Conservation (phyloP, 2,888 invertebrate species). For the Cantharis flavilabris region DNA sequence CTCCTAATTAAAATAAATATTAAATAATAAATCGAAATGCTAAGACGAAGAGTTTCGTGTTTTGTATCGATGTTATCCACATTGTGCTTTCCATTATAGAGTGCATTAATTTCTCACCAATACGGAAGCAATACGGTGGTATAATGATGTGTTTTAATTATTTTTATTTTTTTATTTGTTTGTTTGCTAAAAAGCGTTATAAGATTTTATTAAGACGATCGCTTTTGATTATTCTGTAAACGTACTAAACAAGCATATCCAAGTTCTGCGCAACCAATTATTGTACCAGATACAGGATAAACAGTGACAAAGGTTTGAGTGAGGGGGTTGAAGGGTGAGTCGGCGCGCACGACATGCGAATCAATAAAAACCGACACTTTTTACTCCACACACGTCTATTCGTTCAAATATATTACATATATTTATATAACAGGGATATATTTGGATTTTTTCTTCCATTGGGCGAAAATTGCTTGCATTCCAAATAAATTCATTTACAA, state of each 20-base stretch:
- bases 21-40: background rate
- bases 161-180: background rate
- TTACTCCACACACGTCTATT: conserved; percentile 44
- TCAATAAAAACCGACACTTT: conserved; percentile 54
- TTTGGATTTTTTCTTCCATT: conserved; percentile 32
- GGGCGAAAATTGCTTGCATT: conserved; percentile 15
- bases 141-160: background rate
- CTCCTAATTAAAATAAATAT: background rate
- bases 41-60: background rate
- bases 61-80: background rate
- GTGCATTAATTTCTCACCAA: background rate
- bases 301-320: conserved; percentile 48
- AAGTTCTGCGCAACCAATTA: conserved; percentile 51
- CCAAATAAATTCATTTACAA: background rate
- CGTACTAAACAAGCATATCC: conserved; percentile 44
- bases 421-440: conserved; percentile 33
- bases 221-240: conserved; percentile 34
- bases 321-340: conserved; percentile 35
- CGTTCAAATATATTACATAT: conserved; percentile 35
- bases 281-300: conserved; percentile 51
- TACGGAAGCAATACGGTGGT: background rate
- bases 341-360: conserved; percentile 49
- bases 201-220: background rate
- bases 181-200: background rate
- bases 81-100: background rate